Base-by-base conservation (phyloP, 2,797 vertebrate genomes). In the Arnoldichthys spilopterus region DNA sequence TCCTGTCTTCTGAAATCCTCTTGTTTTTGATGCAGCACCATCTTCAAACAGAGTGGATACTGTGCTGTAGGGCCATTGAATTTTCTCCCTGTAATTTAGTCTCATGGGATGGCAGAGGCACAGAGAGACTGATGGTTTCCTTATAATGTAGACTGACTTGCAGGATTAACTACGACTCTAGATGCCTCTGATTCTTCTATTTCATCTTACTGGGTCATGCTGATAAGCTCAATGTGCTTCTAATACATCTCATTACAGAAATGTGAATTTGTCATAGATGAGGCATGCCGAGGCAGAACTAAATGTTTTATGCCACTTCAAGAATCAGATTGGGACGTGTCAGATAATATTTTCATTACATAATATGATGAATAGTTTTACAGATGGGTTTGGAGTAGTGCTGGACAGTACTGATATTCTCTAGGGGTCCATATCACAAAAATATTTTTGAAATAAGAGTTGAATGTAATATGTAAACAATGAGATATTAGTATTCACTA, bases 181-280 rank as follows among this genome's bases (percentile, higher is more conserved):
- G 79, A 85, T 81, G 79, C 76, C 61, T 86, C 80, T 71, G 5
- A 82, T 87, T 85, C 86, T 76, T 77, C n/a, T 64, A 34, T 77
- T 83, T 85, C 81, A 87, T 90, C 85, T 90, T 88, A 90, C 84
- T 89, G 86, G 88, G 87, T 90, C 86, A 87, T 53, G 9, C 74
- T 82, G 86, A 90, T 89, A 86, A 89, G 77, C 85, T 85, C 82
- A 86, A 81, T 87, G 82, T 80, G 77, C 77, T 86, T 81, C 80
- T 87, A 81, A 85, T 85, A 81, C 80, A 61, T 88, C 82, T 88
- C 82, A 79, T 76, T 66, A 34, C 56, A 72, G 70, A 81, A 66
- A 69, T 71, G 66, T 22, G 76, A 67, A 85, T 89, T 76, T 84
- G 81, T 87, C 79, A 82, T 70, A 68, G 74, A 64, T 54, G 58